Conservation (phyloP, 2,797 vertebrate genomes). For the Dendrocincla tyrannina region DNA sequence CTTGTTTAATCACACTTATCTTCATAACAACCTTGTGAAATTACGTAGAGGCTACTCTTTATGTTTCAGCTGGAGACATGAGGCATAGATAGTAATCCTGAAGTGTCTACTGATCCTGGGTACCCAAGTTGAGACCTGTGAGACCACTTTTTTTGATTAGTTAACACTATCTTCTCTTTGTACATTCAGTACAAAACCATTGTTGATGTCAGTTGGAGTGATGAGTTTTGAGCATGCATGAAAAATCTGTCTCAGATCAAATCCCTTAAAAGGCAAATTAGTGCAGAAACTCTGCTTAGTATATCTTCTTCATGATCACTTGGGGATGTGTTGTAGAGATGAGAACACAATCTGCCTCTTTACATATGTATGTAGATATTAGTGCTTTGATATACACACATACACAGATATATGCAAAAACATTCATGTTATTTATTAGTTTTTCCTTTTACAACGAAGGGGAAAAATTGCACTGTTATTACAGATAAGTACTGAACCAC, state of each 20-base stretch:
- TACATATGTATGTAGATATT: not conserved
- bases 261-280: not conserved
- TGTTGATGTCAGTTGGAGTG: not conserved
- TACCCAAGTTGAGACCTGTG: not conserved
- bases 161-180: not conserved
- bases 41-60: not conserved
- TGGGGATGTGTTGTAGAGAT: not conserved
- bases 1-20: slow-evolving; percentile 43
- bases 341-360: not conserved
- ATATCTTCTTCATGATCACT: not conserved
- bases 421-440: not conserved
- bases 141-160: not conserved
- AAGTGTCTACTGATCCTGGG: not conserved
- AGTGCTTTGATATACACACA: not conserved
- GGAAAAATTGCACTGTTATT: not conserved
- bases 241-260: not conserved
- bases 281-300: not conserved
- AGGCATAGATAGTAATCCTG: not conserved
- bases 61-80: not conserved
- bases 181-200: not conserved
- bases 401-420: not conserved
- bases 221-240: not conserved
- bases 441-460: not conserved
- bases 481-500: not conserved
- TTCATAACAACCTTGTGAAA: slow-evolving; percentile 20